These are phyloP conservation scores for Eupelmus urozonus DNA, from an alignment of 2,888 invertebrate species.

Conservation along the genomic window DNA sequence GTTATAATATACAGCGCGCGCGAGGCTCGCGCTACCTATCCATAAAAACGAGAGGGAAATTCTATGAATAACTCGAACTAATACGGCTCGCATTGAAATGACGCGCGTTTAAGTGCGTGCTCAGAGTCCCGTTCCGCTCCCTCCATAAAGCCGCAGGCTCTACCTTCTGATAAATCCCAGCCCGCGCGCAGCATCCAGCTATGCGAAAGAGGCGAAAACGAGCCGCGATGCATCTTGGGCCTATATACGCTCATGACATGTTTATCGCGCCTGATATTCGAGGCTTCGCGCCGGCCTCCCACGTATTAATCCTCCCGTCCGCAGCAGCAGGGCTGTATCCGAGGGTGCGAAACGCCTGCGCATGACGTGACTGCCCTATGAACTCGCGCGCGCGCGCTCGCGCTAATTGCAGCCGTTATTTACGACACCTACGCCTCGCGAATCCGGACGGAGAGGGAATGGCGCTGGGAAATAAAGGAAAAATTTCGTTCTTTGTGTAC, in stretches of 20 bases:
- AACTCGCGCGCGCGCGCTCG: conserved; percentile 1
- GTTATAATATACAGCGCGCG: not conserved
- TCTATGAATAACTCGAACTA: conserved; percentile 55
- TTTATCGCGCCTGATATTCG: conserved; percentile 51
- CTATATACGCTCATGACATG: conserved; percentile 34
- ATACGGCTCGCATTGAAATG: conserved; percentile 54
- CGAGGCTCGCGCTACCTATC: not conserved
- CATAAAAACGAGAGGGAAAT: conserved; percentile 37
- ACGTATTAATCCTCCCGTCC: conserved; percentile 13
- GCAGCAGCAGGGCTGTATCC: conserved; percentile 21
- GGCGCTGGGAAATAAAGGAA: not conserved
- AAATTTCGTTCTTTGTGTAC: conserved; percentile 26
- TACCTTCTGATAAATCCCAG: conserved; percentile 48
- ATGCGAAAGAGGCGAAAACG: not conserved
- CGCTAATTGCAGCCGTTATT: conserved; percentile 51
- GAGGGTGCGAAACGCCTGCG: conserved; percentile 50
- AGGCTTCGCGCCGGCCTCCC: conserved; percentile 23
- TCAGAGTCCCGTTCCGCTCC: conserved; percentile 38
- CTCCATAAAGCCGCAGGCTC: conserved; percentile 47
- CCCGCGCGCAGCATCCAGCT: conserved; percentile 4
- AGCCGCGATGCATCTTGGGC: conserved; percentile 23
- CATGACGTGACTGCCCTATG: too few species aligned
- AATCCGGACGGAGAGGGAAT: conserved; percentile 15
- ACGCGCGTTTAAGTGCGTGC: conserved; percentile 46
- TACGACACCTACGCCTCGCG: conserved; percentile 41